Percentiles rank a stretch among this genome's conserved stretches.
These are phyloP conservation scores for Tangara arthus DNA, from an alignment of 2,797 vertebrate species.

Conservation along the genomic window DNA sequence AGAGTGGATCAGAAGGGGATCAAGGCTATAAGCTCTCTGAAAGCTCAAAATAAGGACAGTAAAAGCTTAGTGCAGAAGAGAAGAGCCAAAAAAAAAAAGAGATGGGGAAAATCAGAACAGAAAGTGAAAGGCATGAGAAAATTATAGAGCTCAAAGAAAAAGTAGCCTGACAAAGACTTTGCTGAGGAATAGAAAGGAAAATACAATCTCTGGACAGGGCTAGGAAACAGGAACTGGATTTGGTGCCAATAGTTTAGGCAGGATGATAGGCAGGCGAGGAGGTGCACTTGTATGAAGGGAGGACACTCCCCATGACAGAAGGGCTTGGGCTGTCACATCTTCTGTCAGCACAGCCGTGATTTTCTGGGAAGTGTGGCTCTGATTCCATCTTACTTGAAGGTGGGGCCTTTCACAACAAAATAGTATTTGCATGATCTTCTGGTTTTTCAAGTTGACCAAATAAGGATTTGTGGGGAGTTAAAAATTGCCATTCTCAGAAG, in stretches of 20 bases:
- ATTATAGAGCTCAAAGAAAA: not conserved
- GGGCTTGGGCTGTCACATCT: not conserved
- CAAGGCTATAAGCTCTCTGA: not conserved
- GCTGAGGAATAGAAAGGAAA: not conserved
- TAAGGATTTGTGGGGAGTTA: not conserved
- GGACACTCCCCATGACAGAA: not conserved
- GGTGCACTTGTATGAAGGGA: not conserved
- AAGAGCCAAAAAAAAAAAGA: not conserved
- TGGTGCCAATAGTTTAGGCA: not conserved
- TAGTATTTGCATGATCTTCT: not conserved
- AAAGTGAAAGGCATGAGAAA: not conserved
- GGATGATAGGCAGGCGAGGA: not conserved
- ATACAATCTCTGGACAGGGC: not conserved
- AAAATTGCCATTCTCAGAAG: not conserved
- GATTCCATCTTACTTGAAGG: not conserved
- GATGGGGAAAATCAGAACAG: not conserved
- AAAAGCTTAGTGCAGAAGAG: not conserved
- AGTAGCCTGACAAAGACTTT: not conserved
- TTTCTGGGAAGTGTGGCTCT: not conserved
- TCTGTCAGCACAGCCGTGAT: not conserved
- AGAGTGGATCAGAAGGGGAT: not conserved
- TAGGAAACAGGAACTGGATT: not conserved
- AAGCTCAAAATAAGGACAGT: not conserved
- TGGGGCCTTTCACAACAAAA: not conserved
- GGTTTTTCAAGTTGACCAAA: not conserved